Evolutionary conservation across 2,113 vertebrate species (phyloP), one percentile per base, ranked within the genome.

Genomic region (Dipodomys ordii): DNA sequence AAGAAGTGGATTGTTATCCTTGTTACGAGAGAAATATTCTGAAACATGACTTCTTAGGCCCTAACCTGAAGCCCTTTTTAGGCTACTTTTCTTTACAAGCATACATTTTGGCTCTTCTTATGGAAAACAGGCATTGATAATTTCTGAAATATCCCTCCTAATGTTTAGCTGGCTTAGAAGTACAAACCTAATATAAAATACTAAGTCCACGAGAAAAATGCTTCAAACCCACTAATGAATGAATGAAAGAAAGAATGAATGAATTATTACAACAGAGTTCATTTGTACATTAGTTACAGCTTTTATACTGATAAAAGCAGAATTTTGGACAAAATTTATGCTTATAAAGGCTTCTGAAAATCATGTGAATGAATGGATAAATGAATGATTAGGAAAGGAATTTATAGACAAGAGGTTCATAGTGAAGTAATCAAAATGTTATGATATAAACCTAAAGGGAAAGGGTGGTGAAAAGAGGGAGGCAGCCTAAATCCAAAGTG

Each of bases 181-280:
- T 25, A 83, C 0, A 92, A 32, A 57, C 7, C 9, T 96, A 93
- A 83, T 44, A 85, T 80, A 86, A 93, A 92, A 69, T 60, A 93
- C 8, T 91, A 60, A 78, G 32, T 83, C 32, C 80, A 65, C 19
- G 74, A 74, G 7, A 78, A 93, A 62, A 89, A 82, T 62, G 9
- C 16, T 86, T 94, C 27, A 85, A 90, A 94, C 53, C 23, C 46
- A 77, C 60, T 69, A 83, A 67, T 72, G 87, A 94, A 74, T 35
- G 86, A 90, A 90, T 83, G 76, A 86, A 88, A 68, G 87, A 93
- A 74, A n/a, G 86, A 92, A 87, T 10, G 90, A 90, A 90, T 83
- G 76, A 86, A 88, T 72, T 60, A 88, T 28, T 67, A 3, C 67
- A 94, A 78, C 27, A 74, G 67, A 57, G 30, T 64, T 89, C 28